Base-by-base conservation (phyloP, 2,113 vertebrate genomes). In the Odocoileus hemionus region DNA sequence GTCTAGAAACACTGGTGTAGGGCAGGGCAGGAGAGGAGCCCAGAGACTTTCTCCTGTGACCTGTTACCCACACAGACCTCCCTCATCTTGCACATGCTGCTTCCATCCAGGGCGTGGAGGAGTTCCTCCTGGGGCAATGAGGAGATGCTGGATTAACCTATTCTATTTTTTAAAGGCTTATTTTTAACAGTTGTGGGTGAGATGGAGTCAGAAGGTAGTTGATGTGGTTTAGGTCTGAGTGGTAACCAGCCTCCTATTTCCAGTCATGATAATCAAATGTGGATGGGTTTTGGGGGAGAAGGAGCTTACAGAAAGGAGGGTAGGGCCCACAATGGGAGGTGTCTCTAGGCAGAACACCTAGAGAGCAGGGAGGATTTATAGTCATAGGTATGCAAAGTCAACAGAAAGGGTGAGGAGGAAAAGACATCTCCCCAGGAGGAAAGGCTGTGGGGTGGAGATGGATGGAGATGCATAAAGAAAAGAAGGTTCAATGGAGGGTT, bases 171-270 rank as follows among this genome's bases (percentile, higher is more conserved):
- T 39, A 86, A 91, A 95, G 83, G 55, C 36, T 96, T 96, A 86
- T 96, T 97, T 97, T 93, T 67, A 80, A 95, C 94, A 96, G 83
- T 67, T 55, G 86, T 92, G 86, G 43, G 86, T 91, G 83, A 87
- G 50, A 16, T 76, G 28, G 23, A 78, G 43, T 93, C 91, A 91
- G 84, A 88, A 96, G 58, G 89, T 54, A 60, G 61, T 30, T 86
- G 78, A 91, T 79, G 47, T 57, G 55, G 80, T 78, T 96, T 78
- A 93, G 70, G 86, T 83, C 4, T 61, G 78, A 94, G 96, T 96
- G 94, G 89, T 79, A 89, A 61, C 21, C 67, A 93, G 58, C 36
- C 55, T 93, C 78, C 78, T 78, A 36, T 76, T 96, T 96, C 45
- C 86, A 78, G 93, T 97, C 33, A 85, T 58, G 90, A 23, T 95